A percentile compares a stretch with the other conserved stretches of the same genome.
These are phyloP conservation scores for Camarhynchus parvulus DNA, from an alignment of 2,113 vertebrate genomes.

Conservation along the genomic window DNA sequence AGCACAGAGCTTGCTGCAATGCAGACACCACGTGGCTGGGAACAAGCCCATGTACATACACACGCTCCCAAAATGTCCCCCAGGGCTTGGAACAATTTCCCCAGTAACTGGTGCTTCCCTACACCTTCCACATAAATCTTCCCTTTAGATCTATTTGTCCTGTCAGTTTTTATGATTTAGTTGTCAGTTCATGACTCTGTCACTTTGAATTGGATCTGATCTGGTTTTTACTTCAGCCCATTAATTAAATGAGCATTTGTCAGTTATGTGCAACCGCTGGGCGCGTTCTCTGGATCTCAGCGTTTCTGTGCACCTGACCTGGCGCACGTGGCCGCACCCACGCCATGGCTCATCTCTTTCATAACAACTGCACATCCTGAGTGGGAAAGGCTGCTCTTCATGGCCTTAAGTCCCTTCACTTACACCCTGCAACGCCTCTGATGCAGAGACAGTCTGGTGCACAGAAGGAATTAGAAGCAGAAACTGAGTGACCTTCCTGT, in stretches of 20 bases:
- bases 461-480: not conserved
- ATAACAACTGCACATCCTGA: not conserved
- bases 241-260: not conserved
- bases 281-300: rapidly evolving
- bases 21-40: slow-evolving; percentile 24
- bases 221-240: not conserved
- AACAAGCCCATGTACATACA: not conserved
- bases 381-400: rapidly evolving
- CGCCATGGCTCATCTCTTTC: rapidly evolving
- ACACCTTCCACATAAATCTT: not conserved
- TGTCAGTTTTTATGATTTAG: not conserved
- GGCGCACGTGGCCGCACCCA: rapidly evolving
- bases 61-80: not conserved
- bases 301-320: not conserved
- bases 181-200: not conserved
- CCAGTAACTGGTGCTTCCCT: not conserved
- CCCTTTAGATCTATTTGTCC: not conserved
- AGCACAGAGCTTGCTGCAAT: slow-evolving; percentile 68
- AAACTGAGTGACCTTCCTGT: not conserved
- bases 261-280: not conserved
- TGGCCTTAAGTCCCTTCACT: not conserved
- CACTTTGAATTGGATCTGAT: not conserved
- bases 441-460: rapidly evolving
- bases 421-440: rapidly evolving
- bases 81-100: not conserved